A percentile compares a stretch with the other conserved stretches of the same genome.
These are phyloP conservation scores for Syritta pipiens DNA, from an alignment of 2,888 invertebrate species.

Conservation along the genomic window DNA sequence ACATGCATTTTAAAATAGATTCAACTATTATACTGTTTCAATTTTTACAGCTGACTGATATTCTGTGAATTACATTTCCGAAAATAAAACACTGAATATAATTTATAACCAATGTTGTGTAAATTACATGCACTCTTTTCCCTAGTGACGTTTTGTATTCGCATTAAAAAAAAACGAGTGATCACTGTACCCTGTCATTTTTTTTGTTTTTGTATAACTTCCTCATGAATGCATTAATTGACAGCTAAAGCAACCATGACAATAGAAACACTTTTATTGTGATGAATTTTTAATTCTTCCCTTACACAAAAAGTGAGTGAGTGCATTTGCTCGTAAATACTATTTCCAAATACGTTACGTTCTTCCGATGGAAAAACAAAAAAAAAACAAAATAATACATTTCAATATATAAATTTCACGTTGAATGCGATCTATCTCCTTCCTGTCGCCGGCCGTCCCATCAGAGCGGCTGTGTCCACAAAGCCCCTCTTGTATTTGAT, in stretches of 20 bases:
- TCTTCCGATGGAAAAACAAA: slow-evolving; percentile 7
- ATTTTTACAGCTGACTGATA: too few species aligned
- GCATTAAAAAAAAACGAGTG: too few species aligned
- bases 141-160: too few species aligned
- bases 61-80: too few species aligned
- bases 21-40: too few species aligned
- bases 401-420: slow-evolving; percentile 45
- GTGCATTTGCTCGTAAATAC: slow-evolving; percentile 22
- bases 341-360: slow-evolving; percentile 51
- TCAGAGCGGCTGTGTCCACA: slow-evolving; percentile 22
- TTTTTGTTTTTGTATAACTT: neutral
- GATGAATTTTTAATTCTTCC: slow-evolving; percentile 56
- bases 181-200: too few species aligned
- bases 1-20: too few species aligned
- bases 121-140: too few species aligned
- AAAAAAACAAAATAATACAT: neutral
- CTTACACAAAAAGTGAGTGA: neutral
- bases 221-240: slow-evolving; percentile 46
- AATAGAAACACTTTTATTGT: slow-evolving; percentile 53
- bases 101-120: too few species aligned
- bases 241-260: slow-evolving; percentile 11
- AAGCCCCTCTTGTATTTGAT: neutral
- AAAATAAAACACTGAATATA: too few species aligned
- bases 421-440: slow-evolving; percentile 51
- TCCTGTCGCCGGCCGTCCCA: slow-evolving; percentile 11